Conservation (phyloP, 1,140 invertebrate genomes). For the Dendroctonus valens region DNA sequence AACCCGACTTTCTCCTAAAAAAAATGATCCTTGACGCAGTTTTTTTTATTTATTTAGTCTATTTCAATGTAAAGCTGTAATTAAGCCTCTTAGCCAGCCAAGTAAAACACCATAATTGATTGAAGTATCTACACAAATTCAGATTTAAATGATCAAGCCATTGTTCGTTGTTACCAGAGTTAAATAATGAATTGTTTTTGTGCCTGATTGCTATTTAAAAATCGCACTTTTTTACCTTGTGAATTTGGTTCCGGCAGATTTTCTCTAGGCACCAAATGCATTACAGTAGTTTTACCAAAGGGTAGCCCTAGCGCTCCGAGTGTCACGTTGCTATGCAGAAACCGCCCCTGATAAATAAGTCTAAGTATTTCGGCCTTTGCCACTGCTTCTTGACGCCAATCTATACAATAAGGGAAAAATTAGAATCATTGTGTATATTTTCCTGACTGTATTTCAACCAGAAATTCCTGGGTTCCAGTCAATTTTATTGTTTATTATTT, state of each 20-base stretch:
- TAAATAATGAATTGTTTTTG: too few relatives aligned
- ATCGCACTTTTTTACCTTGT: constrained; percentile 68
- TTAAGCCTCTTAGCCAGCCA: too few relatives aligned
- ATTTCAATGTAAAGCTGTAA: too few relatives aligned
- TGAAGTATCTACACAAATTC: too few relatives aligned
- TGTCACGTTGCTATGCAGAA: constrained; percentile 98
- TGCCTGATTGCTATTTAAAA: too few relatives aligned
- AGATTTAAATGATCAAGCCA: too few relatives aligned
- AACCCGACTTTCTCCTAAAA: background rate
- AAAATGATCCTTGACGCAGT: constrained; percentile 1
- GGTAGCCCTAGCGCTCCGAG: constrained; percentile 94
- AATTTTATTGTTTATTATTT: too few relatives aligned
- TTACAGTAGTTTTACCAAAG: constrained; percentile 95
- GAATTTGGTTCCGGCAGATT: constrained; percentile 98
- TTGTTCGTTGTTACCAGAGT: too few relatives aligned
- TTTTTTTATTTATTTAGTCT: background rate
- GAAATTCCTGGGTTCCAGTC: too few relatives aligned
- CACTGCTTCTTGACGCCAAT: constrained; percentile 94
- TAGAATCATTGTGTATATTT: background rate
- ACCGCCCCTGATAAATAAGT: constrained; percentile 98
- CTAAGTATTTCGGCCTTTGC: constrained; percentile 95
- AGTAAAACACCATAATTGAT: too few relatives aligned
- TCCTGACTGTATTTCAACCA: too few relatives aligned
- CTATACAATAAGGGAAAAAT: constrained; percentile 57
- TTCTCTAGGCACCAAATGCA: constrained; percentile 99